phyloP scores from a whole-genome alignment of 2,797 vertebrate species.

The Gymnopithys bicolor region DNA sequence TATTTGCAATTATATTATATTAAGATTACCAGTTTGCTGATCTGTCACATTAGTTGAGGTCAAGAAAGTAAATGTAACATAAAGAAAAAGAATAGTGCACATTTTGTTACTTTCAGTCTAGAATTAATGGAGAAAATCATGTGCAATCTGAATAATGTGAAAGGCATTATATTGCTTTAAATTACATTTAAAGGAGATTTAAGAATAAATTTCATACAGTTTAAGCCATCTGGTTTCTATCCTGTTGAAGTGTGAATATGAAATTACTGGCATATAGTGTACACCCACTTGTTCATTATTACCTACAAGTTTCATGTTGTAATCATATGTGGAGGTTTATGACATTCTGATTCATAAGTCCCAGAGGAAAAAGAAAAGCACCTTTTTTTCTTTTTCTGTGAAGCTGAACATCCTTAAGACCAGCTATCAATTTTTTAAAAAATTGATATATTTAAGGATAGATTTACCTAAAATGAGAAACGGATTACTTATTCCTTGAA shows the following conservation, averaged over 20 bases:
- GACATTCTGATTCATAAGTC: background rate
- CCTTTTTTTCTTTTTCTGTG: background rate
- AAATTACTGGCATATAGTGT: background rate
- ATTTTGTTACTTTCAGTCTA: background rate
- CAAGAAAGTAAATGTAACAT: background rate
- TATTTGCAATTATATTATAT: background rate
- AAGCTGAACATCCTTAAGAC: background rate
- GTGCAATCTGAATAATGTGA: background rate
- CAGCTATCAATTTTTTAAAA: background rate
- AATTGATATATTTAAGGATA: background rate
- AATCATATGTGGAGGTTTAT: background rate
- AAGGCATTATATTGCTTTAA: background rate
- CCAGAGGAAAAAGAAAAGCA: rapidly evolving
- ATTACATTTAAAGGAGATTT: background rate
- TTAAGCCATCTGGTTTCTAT: background rate
- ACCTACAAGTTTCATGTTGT: background rate
- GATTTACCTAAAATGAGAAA: background rate
- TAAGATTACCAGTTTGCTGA: background rate
- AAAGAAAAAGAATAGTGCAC: background rate
- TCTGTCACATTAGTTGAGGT: background rate
- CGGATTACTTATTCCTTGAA: background rate
- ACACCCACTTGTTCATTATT: background rate
- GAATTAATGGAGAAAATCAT: background rate
- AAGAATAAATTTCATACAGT: background rate
- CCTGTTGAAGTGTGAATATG: background rate